These are phyloP conservation scores for Coregonus suidteri DNA, from an alignment of 2,797 vertebrate genomes.

Conservation along the genomic window DNA sequence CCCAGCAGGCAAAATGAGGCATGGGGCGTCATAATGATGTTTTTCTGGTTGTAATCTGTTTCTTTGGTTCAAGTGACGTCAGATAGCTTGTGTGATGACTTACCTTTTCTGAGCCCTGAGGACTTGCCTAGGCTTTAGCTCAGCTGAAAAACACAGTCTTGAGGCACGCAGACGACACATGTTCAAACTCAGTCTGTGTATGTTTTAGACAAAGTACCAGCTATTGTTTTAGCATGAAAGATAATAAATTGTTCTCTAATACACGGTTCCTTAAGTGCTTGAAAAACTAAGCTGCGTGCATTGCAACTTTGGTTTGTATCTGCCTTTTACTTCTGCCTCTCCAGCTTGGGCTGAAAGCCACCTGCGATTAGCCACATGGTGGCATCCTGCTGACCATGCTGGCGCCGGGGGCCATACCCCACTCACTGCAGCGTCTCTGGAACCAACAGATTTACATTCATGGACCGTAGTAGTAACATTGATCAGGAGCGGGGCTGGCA, in stretches of 20 bases:
- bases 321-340: conserved; percentile 38
- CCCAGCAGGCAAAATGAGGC: too few relatives aligned
- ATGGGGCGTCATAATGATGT: too few relatives aligned
- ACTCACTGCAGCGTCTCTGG: conserved; percentile 43
- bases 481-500: too few relatives aligned
- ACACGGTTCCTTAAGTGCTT: background rate
- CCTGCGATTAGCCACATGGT: too few relatives aligned
- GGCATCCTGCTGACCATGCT: conserved; percentile 13
- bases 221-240: background rate
- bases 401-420: conserved; percentile 55
- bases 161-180: background rate
- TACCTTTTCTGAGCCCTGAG: too few relatives aligned
- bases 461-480: conserved; percentile 10
- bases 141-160: background rate
- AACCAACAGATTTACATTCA: conserved; percentile 74
- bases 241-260: background rate
- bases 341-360: too few relatives aligned
- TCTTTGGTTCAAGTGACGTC: too few relatives aligned
- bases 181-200: background rate
- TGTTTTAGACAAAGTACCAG: background rate
- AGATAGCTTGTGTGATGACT: too few relatives aligned
- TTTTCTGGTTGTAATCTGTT: too few relatives aligned
- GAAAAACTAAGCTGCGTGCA: conserved; percentile 17
- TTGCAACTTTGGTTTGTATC: conserved; percentile 40
- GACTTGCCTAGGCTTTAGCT: too few relatives aligned